Percentiles rank a stretch among this genome's conserved stretches.
Evolutionary conservation across 2,888 invertebrate species (phyloP).

Genomic region (Disparrhopalites patrizii): DNA sequence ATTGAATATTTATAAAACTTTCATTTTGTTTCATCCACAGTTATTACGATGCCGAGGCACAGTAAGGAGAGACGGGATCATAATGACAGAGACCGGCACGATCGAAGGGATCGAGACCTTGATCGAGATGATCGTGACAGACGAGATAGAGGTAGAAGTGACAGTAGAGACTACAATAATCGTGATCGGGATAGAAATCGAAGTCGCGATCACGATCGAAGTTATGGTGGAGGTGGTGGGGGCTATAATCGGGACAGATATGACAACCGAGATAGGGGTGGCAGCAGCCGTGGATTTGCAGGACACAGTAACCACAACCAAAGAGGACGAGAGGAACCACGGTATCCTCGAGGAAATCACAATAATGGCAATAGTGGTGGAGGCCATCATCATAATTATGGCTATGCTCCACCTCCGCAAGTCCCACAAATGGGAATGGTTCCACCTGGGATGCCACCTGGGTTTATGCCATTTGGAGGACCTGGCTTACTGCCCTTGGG

Average conservation of each 20-base stretch:
- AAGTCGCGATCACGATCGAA: not conserved
- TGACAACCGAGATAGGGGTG: constrained; percentile 5
- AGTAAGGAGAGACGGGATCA: not conserved
- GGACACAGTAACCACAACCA: not conserved
- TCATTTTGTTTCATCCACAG: too few species aligned
- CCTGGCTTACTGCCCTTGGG: not conserved
- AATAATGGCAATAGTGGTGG: constrained; percentile 8
- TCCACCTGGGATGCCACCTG: not conserved
- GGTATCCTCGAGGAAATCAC: constrained; percentile 4
- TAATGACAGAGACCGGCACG: not conserved
- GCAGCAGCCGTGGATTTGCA: not conserved
- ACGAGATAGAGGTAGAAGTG: not conserved
- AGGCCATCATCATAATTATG: not conserved
- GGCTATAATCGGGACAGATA: constrained; percentile 17
- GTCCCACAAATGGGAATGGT: too few species aligned
- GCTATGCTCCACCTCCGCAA: not conserved
- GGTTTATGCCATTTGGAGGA: not conserved
- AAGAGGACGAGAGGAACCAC: not conserved
- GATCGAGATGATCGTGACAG: not conserved
- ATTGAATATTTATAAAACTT: too few species aligned
- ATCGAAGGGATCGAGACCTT: not conserved
- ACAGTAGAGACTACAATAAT: too few species aligned
- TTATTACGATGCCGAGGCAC: constrained; percentile 5
- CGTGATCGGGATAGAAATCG: constrained; percentile 1
- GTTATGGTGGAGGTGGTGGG: constrained; percentile 20